Evolutionary conservation across 1,140 invertebrate species (phyloP).

Genomic region (Pissodes strobi): DNA sequence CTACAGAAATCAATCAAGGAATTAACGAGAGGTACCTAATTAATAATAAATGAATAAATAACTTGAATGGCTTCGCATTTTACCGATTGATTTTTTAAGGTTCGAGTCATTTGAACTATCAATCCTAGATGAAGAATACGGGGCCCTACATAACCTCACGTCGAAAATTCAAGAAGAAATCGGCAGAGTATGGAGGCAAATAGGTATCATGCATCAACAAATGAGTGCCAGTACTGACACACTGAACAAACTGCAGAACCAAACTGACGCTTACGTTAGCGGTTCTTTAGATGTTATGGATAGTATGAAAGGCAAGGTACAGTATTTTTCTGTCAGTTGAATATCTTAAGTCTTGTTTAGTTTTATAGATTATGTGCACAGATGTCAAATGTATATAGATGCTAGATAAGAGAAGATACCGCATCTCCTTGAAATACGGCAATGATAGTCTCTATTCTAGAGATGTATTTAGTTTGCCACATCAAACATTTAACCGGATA

Average conservation of each 20-base stretch:
- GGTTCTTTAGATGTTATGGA: constrained; percentile 80
- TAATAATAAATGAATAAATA: background rate
- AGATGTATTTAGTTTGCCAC: too few relatives aligned
- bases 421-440: too few relatives aligned
- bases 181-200: constrained; percentile 83
- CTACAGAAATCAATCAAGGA: constrained; percentile 69
- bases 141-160: constrained; percentile 74
- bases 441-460: too few relatives aligned
- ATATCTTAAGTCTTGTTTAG: background rate
- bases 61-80: constrained; percentile 3
- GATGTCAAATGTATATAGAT: too few relatives aligned
- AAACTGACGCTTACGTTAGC: constrained; percentile 80
- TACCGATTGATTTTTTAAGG: constrained; percentile 51
- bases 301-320: constrained; percentile 77
- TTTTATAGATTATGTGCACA: background rate
- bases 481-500: too few relatives aligned
- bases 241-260: constrained; percentile 75
- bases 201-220: constrained; percentile 86
- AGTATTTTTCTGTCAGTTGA: too few relatives aligned
- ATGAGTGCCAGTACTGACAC: constrained; percentile 75
- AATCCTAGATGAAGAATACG: constrained; percentile 75
- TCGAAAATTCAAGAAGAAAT: constrained; percentile 80
- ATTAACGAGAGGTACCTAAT: constrained; percentile 64
- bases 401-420: too few relatives aligned
- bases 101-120: constrained; percentile 71